phyloP scores from a whole-genome alignment of 1,140 invertebrate genomes.

The Drosophila equinoxialis region DNA sequence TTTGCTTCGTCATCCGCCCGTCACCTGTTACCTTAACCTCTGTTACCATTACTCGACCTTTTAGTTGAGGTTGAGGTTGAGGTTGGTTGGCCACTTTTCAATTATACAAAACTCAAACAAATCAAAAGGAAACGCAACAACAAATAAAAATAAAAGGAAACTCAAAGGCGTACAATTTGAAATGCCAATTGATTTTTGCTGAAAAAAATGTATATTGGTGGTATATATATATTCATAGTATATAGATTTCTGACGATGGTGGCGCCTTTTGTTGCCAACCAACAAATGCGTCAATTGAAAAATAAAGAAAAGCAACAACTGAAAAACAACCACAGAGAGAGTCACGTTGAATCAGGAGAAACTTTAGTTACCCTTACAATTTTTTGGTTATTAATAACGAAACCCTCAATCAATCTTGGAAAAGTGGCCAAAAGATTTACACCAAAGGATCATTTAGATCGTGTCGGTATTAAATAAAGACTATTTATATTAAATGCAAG shows the following conservation, averaged over 20 bases:
- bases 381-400: too few relatives aligned
- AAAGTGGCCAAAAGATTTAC: too few relatives aligned
- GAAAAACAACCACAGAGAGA: slow-evolving; percentile 12
- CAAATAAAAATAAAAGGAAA: not conserved
- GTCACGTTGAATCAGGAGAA: not conserved
- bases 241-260: slow-evolving; percentile 27
- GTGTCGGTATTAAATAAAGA: too few relatives aligned
- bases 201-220: slow-evolving; percentile 29
- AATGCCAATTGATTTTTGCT: slow-evolving; percentile 77
- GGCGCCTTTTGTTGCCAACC: slow-evolving; percentile 37
- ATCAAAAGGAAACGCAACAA: slow-evolving; percentile 54
- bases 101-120: slow-evolving; percentile 64
- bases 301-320: not conserved
- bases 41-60: not conserved
- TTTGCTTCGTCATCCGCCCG: slow-evolving; percentile 4
- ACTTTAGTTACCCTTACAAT: slow-evolving; percentile 26
- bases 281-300: slow-evolving; percentile 45
- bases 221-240: not conserved
- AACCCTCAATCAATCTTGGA: too few relatives aligned
- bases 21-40: slow-evolving; percentile 10
- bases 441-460: too few relatives aligned
- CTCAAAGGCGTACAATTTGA: slow-evolving; percentile 77
- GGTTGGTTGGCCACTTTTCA: slow-evolving; percentile 59
- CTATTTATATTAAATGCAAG: not conserved
- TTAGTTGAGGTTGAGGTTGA: not conserved